Conservation (phyloP, 2,888 invertebrate genomes). For the Lacanobia wlatinum region DNA sequence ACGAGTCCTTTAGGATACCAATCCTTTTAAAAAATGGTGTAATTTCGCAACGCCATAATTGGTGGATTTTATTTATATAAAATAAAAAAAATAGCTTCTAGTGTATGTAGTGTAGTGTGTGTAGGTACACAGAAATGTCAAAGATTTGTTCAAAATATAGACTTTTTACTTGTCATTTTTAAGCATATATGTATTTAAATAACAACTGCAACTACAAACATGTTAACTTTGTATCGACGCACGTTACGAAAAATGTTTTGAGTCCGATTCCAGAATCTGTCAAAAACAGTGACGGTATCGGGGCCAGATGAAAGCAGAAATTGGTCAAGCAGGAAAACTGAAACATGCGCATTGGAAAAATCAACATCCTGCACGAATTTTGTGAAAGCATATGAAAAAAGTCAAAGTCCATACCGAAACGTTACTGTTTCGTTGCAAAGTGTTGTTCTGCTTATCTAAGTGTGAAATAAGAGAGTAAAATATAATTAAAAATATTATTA, state of each 20-base stretch:
- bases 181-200: neutral
- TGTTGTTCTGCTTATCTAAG: too few species aligned
- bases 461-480: too few species aligned
- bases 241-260: constrained; percentile 2
- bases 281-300: constrained; percentile 63
- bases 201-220: neutral
- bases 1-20: neutral
- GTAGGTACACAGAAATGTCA: too few species aligned
- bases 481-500: too few species aligned
- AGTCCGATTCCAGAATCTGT: constrained; percentile 48
- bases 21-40: neutral
- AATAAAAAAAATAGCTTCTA: too few species aligned
- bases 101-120: too few species aligned
- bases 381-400: neutral
- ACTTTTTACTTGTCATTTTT: neutral
- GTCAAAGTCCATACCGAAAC: neutral
- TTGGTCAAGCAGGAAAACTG: constrained; percentile 57
- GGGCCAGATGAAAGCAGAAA: constrained; percentile 61
- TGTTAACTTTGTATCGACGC: neutral
- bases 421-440: neutral
- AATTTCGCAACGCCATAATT: neutral
- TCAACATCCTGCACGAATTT: constrained; percentile 7
- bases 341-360: constrained; percentile 15
- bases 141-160: too few species aligned
- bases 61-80: neutral